Evolutionary conservation across 2,888 invertebrate genomes (phyloP).

Genomic region (Podotricha telesiphe): DNA sequence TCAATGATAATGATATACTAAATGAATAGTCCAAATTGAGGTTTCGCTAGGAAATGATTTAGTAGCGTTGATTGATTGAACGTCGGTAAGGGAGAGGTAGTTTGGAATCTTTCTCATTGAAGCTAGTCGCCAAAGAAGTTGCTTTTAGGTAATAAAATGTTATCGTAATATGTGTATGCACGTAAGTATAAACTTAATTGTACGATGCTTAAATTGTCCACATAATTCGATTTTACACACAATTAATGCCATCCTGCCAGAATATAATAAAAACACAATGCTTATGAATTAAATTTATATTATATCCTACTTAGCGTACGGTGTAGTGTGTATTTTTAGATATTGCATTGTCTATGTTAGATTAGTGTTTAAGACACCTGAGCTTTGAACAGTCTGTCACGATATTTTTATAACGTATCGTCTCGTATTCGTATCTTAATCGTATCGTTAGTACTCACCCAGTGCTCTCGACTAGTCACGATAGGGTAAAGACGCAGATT

Average conservation of each 20-base stretch:
- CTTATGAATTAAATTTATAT: slow-evolving; percentile 78
- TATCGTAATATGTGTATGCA: slow-evolving; percentile 75
- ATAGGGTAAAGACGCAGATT: slow-evolving; percentile 61
- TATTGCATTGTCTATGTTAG: slow-evolving; percentile 82
- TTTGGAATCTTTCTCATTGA: slow-evolving; percentile 82
- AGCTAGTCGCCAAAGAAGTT: slow-evolving; percentile 78
- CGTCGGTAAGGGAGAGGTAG: slow-evolving; percentile 50
- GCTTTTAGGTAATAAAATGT: slow-evolving; percentile 79
- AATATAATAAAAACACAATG: slow-evolving; percentile 75
- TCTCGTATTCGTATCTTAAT: too few species aligned
- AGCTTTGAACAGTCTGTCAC: slow-evolving; percentile 80
- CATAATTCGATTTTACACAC: slow-evolving; percentile 79
- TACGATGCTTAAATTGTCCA: slow-evolving; percentile 81
- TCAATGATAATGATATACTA: slow-evolving; percentile 64
- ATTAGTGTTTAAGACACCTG: slow-evolving; percentile 79
- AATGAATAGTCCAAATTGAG: slow-evolving; percentile 60
- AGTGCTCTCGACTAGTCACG: slow-evolving; percentile 65
- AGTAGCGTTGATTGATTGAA: slow-evolving; percentile 39
- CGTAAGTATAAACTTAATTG: slow-evolving; percentile 77
- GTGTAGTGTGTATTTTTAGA: slow-evolving; percentile 82
- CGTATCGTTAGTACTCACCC: slow-evolving; percentile 59
- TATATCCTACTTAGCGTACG: slow-evolving; percentile 79
- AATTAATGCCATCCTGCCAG: slow-evolving; percentile 80
- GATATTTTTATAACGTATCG: slow-evolving; percentile 73
- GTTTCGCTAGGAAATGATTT: slow-evolving; percentile 49